Base-by-base conservation (phyloP, 1,140 invertebrate genomes). In the Arion vulgaris region DNA sequence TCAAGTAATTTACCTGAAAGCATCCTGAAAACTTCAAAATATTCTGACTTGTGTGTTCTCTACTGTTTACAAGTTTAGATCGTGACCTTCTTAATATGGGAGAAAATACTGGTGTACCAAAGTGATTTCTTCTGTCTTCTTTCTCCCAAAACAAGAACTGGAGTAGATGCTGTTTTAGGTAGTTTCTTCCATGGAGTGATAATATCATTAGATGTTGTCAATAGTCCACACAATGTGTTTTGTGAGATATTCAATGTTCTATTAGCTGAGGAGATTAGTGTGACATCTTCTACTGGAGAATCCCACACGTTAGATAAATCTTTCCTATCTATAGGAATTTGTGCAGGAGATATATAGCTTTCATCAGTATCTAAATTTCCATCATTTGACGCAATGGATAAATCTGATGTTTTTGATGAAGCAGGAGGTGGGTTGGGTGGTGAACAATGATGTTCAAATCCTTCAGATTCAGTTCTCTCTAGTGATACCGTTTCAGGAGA, bases 11-110 rank as follows among this genome's bases (percentile, higher is more conserved):
- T 77, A 66, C 75, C 51, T 77, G 75, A 66, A 77, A 77, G n/a
- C 75, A 77, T 13, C 75, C 75, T 34, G 49, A 57, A 62, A 77
- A 77, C 34, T 57, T 77, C 15, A 77, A 23, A 66, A n/a, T 23
- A 19, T 28, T 34, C 57, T 77, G 34, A 36, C 38, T 36, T 77
- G 5, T 34, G n/a, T 19, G n/a, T n/a, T n/a, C 32, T 15, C 32
- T 13, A 75, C 11, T 28, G 45, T 26, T 51, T 32, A 26, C 4
- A n/a, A 39, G 32, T 32, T 41, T 53, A 36, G 75, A 77, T n/a
- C 75, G 57, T 62, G 28, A 36, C 28, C 34, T 36, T 62, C 51
- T 62, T 17, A 34, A 57, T n/a, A 26, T 17, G 11, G 75, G 34
- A 17, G 51, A 28, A 38, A 32, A 77, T 26, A 77, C 51, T 41